Percentiles rank a stretch among this genome's conserved stretches.
Evolutionary conservation across 2,113 vertebrate genomes (phyloP).

Genomic region (Strigops habroptila): DNA sequence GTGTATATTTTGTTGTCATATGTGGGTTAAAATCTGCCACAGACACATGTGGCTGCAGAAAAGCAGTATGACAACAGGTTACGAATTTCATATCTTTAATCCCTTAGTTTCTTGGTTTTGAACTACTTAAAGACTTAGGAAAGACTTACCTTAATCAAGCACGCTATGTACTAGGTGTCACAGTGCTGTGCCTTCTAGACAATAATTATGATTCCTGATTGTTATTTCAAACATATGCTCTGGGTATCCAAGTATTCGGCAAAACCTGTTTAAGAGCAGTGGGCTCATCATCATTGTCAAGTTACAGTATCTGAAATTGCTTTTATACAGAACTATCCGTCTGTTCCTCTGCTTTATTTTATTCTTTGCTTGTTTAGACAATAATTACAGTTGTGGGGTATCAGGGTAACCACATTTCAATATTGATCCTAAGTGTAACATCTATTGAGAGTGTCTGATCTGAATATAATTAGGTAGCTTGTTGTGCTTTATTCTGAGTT

Average conservation of each 20-base stretch:
- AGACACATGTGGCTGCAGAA: background rate
- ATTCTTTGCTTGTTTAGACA: conserved; percentile 27
- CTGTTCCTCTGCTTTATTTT: conserved; percentile 24
- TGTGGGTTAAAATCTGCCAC: background rate
- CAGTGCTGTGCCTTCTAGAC: background rate
- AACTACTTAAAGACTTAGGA: background rate
- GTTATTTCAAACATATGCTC: background rate
- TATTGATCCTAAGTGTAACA: conserved; percentile 33
- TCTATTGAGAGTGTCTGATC: conserved; percentile 20
- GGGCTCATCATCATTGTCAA: background rate
- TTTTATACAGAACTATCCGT: background rate
- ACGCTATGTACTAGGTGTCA: background rate
- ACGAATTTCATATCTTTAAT: background rate
- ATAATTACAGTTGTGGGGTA: conserved; percentile 24
- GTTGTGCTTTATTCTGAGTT: background rate
- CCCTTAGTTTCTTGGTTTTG: background rate
- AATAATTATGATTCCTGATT: background rate
- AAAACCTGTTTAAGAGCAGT: background rate
- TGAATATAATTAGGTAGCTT: conserved; percentile 1
- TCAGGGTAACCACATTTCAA: background rate
- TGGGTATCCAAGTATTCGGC: background rate
- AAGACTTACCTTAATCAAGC: background rate
- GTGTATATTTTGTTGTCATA: background rate
- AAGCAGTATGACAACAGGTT: background rate
- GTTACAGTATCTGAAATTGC: background rate